Conservation (phyloP, 2,113 vertebrate species). For the Sinocyclocheilus rhinocerous region DNA sequence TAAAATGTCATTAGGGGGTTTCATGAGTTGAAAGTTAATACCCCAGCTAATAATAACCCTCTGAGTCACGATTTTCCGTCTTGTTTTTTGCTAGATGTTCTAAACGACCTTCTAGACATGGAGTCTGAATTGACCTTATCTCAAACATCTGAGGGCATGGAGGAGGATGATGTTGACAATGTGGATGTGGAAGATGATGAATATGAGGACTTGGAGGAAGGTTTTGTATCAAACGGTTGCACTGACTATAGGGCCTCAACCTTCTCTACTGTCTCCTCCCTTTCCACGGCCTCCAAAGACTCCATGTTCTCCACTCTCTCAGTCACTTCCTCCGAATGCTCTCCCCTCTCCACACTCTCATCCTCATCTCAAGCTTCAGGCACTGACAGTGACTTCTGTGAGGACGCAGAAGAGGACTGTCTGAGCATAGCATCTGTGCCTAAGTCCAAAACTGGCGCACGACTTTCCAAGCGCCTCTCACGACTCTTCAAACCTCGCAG, state of each 20-base stretch:
- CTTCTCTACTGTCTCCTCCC: slow-evolving; percentile 74
- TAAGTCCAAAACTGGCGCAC: slow-evolving; percentile 62
- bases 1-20: slow-evolving; percentile 19
- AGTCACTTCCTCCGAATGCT: slow-evolving; percentile 76
- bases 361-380: slow-evolving; percentile 78
- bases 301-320: slow-evolving; percentile 82
- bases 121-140: slow-evolving; percentile 70
- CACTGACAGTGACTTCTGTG: slow-evolving; percentile 88
- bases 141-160: slow-evolving; percentile 46
- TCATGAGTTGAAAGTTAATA: background rate
- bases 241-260: slow-evolving; percentile 73
- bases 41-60: background rate
- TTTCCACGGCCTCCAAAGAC: slow-evolving; percentile 80
- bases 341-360: slow-evolving; percentile 82
- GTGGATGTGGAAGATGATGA: slow-evolving; percentile 72
- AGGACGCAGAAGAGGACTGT: slow-evolving; percentile 85
- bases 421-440: slow-evolving; percentile 50
- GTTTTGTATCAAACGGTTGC: slow-evolving; percentile 70
- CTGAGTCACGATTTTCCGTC: background rate
- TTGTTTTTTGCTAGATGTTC: slow-evolving; percentile 77
- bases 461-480: slow-evolving; percentile 82
- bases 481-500: slow-evolving; percentile 85
- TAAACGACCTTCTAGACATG: slow-evolving; percentile 85
- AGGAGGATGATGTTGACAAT: slow-evolving; percentile 67
- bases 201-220: slow-evolving; percentile 60